Percentiles rank a stretch among this genome's conserved stretches.
phyloP scores from a whole-genome alignment of 2,888 invertebrate genomes.

The Pollenia angustigena region DNA sequence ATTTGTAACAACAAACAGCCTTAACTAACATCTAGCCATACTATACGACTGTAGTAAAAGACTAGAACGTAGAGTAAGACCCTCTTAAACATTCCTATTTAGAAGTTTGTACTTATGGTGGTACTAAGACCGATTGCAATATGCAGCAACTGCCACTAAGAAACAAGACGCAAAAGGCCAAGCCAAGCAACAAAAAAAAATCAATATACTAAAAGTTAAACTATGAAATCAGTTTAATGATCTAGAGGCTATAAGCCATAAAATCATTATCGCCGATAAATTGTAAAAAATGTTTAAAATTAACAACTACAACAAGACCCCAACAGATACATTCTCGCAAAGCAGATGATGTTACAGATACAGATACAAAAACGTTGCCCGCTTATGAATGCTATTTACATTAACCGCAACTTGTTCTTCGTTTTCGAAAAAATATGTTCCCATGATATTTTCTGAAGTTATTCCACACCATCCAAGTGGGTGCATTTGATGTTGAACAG shows the following conservation, averaged over 20 bases:
- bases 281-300: conserved; percentile 79
- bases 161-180: neutral
- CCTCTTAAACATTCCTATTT: conserved; percentile 26
- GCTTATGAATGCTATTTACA: too few species aligned
- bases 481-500: too few species aligned
- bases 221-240: conserved; percentile 76
- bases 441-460: too few species aligned
- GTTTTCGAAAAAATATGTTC: too few species aligned
- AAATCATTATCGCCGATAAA: conserved; percentile 83
- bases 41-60: neutral
- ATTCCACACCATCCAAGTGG: too few species aligned
- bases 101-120: conserved; percentile 22
- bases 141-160: conserved; percentile 27
- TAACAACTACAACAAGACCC: conserved; percentile 72
- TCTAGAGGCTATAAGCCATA: conserved; percentile 80
- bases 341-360: conserved; percentile 34
- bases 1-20: conserved; percentile 10
- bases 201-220: conserved; percentile 74
- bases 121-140: conserved; percentile 44
- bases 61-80: neutral
- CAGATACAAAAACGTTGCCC: neutral
- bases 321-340: conserved; percentile 14
- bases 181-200: conserved; percentile 37
- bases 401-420: too few species aligned
- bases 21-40: conserved; percentile 27